Percentiles rank a stretch among this genome's conserved stretches.
Conservation (phyloP, 2,888 invertebrate genomes). For the Biston betularia region DNA sequence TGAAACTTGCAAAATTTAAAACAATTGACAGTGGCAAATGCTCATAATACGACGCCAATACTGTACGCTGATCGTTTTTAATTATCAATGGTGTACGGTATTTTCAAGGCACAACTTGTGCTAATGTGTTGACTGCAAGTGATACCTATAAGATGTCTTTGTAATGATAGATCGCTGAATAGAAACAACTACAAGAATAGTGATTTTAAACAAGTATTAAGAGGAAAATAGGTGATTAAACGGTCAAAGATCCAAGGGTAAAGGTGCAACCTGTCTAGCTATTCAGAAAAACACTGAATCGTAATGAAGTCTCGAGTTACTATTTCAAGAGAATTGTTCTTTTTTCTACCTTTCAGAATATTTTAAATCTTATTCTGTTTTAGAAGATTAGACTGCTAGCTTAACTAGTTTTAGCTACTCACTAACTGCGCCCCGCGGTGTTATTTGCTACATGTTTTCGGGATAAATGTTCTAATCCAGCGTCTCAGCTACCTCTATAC, state of each 20-base stretch:
- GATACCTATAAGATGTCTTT: neutral
- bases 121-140: constrained; percentile 2
- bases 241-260: constrained; percentile 17
- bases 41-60: too few relatives aligned
- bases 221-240: constrained; percentile 1
- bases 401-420: too few relatives aligned
- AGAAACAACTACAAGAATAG: constrained; percentile 7
- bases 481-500: too few relatives aligned
- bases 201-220: constrained; percentile 12
- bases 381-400: neutral
- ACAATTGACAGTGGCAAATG: too few relatives aligned
- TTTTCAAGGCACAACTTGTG: neutral
- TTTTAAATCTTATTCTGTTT: constrained; percentile 1
- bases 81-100: neutral
- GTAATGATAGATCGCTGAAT: neutral
- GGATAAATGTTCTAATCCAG: too few relatives aligned
- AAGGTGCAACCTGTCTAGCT: constrained; percentile 8
- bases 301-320: constrained; percentile 1
- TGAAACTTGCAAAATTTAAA: too few relatives aligned
- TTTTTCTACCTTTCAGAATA: constrained; percentile 10
- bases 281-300: constrained; percentile 11
- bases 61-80: too few relatives aligned
- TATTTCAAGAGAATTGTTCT: constrained; percentile 2
- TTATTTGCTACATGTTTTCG: too few relatives aligned
- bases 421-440: too few relatives aligned